phyloP scores from a whole-genome alignment of 2,888 invertebrate species.

The Eustalomyia histrio region DNA sequence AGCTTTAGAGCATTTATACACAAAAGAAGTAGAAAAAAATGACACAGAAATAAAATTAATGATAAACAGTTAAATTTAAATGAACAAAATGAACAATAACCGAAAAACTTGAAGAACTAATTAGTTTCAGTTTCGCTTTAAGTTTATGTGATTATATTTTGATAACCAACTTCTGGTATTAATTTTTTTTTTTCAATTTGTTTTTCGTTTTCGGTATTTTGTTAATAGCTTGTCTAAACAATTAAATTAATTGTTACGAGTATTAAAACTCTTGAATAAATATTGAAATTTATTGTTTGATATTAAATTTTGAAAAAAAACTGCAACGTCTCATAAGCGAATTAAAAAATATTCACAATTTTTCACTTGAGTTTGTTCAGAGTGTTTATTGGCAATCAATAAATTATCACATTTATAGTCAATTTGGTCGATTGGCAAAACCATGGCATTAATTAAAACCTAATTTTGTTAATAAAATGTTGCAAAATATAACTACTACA shows the following conservation, averaged over 20 bases:
- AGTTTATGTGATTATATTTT: conserved; percentile 17
- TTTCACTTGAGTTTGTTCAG: neutral
- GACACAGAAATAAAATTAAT: conserved; percentile 9
- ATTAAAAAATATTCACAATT: neutral
- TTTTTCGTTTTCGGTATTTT: conserved; percentile 6
- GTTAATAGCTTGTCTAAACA: conserved; percentile 47
- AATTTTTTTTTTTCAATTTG: conserved; percentile 1
- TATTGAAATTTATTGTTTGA: neutral
- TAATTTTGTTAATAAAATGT: conserved; percentile 41
- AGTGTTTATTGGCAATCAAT: conserved; percentile 18
- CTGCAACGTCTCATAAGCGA: neutral
- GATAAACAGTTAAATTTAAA: conserved; percentile 17
- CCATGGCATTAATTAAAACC: conserved; percentile 39
- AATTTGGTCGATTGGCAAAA: neutral
- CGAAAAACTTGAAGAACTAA: conserved; percentile 13
- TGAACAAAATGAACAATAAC: neutral
- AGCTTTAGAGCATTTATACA: neutral
- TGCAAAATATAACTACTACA: conserved; percentile 11
- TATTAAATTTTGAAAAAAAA: neutral
- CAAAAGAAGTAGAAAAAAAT: conserved; percentile 1
- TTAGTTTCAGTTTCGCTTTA: conserved; percentile 19
- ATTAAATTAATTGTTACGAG: conserved; percentile 48
- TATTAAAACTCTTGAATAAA: neutral
- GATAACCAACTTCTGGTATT: conserved; percentile 6
- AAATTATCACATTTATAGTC: conserved; percentile 48